phyloP scores from a whole-genome alignment of 2,797 vertebrate species.

The Melanotaenia boesemani region DNA sequence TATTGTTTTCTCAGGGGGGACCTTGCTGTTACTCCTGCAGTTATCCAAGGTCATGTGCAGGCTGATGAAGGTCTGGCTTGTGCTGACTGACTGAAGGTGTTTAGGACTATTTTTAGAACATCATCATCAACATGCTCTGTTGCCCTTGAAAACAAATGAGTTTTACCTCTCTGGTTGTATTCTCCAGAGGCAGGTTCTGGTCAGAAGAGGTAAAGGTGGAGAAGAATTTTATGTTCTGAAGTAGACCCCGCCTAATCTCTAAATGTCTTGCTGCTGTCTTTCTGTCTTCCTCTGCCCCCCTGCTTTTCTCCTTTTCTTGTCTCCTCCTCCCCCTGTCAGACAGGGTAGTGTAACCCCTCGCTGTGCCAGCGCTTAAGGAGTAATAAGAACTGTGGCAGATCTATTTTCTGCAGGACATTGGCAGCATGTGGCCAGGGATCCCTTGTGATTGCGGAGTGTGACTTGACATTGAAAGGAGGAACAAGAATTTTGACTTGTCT shows the following conservation, averaged over 20 bases:
- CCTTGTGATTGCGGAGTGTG: slow-evolving; percentile 68
- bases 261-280: slow-evolving; percentile 18
- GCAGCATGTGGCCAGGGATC: slow-evolving; percentile 61
- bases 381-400: slow-evolving; percentile 63
- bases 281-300: slow-evolving; percentile 12
- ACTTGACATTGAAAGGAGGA: slow-evolving; percentile 66
- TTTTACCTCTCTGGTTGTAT: slow-evolving; percentile 46
- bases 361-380: slow-evolving; percentile 65
- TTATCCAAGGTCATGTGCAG: slow-evolving; percentile 68
- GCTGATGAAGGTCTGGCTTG: slow-evolving; percentile 49
- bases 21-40: slow-evolving; percentile 53
- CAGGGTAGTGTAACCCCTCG: slow-evolving; percentile 54
- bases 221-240: slow-evolving; percentile 54
- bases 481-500: slow-evolving; percentile 44
- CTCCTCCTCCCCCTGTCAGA: slow-evolving; percentile 50
- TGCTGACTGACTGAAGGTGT: slow-evolving; percentile 68
- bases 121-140: slow-evolving; percentile 43
- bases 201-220: slow-evolving; percentile 47
- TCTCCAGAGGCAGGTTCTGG: slow-evolving; percentile 38
- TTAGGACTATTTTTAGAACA: slow-evolving; percentile 67
- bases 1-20: slow-evolving; percentile 51
- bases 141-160: slow-evolving; percentile 60
- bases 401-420: slow-evolving; percentile 76
- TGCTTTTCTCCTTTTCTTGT: slow-evolving; percentile 12
- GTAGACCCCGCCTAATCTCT: slow-evolving; percentile 46